These are phyloP conservation scores for Macrophya annulata DNA, from an alignment of 2,888 invertebrate species.

Conservation along the genomic window DNA sequence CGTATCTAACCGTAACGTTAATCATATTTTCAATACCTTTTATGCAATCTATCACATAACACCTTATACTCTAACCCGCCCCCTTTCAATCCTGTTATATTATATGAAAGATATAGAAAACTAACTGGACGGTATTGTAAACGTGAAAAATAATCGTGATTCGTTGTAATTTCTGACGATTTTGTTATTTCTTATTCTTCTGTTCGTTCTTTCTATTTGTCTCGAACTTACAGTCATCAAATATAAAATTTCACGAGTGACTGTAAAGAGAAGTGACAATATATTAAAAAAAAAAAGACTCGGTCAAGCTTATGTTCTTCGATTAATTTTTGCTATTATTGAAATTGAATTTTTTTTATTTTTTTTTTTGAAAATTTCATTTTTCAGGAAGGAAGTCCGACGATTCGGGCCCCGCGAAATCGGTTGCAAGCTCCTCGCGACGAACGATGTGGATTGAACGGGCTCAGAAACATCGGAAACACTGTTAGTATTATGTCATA, in stretches of 20 bases:
- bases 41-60: conserved; percentile 19
- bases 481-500: conserved; percentile 81
- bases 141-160: conserved; percentile 2
- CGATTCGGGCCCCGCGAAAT: conserved; percentile 70
- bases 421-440: conserved; percentile 72
- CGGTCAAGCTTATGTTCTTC: neutral
- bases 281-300: neutral
- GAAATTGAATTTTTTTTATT: neutral
- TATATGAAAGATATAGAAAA: neutral
- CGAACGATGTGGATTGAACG: conserved; percentile 84
- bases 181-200: neutral
- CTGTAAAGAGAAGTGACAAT: neutral
- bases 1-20: conserved; percentile 6
- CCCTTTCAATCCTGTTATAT: neutral
- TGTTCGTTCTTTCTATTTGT: neutral
- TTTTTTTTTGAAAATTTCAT: conserved; percentile 27
- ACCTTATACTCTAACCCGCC: neutral
- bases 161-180: neutral
- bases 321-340: neutral
- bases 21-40: conserved; percentile 27
- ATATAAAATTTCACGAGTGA: neutral
- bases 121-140: neutral
- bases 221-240: neutral
- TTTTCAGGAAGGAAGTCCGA: conserved; percentile 74
- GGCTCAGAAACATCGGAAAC: conserved; percentile 96